A percentile compares a stretch with the other conserved stretches of the same genome.
Evolutionary conservation across 92 coral and sea anemone genomes (phyloP).

Genomic region (Phenganax subtilis): DNA sequence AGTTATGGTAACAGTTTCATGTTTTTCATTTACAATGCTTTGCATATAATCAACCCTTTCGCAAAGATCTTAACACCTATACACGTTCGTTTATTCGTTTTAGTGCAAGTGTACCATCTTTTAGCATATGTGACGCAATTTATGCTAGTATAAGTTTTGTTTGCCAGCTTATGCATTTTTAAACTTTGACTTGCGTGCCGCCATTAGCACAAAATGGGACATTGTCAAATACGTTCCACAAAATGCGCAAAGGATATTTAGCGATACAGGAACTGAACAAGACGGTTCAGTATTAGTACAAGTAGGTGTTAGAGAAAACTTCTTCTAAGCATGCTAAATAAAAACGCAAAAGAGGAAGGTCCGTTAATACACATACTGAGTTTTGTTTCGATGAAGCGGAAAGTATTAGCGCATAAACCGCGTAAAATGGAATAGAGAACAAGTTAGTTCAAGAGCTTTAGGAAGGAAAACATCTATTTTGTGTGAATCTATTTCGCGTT

Average conservation of each 20-base stretch:
- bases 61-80: neutral
- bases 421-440: neutral
- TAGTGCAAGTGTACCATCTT: neutral
- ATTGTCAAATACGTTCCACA: neutral
- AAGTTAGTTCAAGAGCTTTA: constrained; percentile 4
- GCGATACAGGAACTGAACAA: neutral
- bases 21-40: neutral
- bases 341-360: neutral
- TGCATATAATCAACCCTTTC: neutral
- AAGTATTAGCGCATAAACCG: neutral
- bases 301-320: constrained; percentile 9
- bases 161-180: neutral
- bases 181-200: neutral
- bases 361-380: neutral
- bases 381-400: constrained; percentile 5
- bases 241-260: neutral
- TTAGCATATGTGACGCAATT: neutral
- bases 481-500: constrained; percentile 1
- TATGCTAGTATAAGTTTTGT: neutral
- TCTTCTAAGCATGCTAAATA: neutral
- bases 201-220: constrained; percentile 2
- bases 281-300: neutral
- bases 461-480: constrained; percentile 27
- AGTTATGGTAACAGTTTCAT: neutral
- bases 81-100: neutral